These are phyloP conservation scores for Lutjanus erythropterus DNA, from an alignment of 2,113 vertebrate genomes.

Conservation along the genomic window DNA sequence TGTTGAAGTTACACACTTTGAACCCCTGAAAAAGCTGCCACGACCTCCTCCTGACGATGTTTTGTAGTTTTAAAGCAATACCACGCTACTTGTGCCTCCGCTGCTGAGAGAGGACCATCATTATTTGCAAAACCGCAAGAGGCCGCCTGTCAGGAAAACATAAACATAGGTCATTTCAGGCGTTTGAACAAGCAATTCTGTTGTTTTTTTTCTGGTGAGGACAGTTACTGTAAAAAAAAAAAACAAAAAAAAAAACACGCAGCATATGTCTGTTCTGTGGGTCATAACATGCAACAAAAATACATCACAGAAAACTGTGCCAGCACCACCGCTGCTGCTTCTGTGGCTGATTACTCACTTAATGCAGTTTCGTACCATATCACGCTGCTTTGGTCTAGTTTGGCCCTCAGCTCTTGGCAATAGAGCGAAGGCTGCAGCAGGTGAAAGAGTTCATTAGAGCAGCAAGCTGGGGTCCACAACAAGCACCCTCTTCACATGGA, in stretches of 20 bases:
- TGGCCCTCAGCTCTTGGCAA: slow-evolving; percentile 62
- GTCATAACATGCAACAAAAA: slow-evolving; percentile 41
- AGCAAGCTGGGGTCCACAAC: slow-evolving; percentile 66
- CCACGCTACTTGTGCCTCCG: not conserved
- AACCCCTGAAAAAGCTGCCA: not conserved
- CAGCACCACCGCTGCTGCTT: slow-evolving; percentile 23
- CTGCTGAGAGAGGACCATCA: slow-evolving; percentile 26
- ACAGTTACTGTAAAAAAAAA: not conserved
- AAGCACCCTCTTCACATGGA: slow-evolving; percentile 74
- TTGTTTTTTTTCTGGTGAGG: slow-evolving; percentile 43
- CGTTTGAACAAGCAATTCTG: slow-evolving; percentile 26
- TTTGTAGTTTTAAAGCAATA: slow-evolving; percentile 29
- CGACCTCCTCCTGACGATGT: slow-evolving; percentile 21
- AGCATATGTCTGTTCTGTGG: slow-evolving; percentile 26
- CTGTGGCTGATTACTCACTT: slow-evolving; percentile 67
- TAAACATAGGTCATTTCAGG: slow-evolving; percentile 40
- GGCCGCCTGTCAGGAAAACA: slow-evolving; percentile 19
- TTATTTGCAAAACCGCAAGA: slow-evolving; percentile 45
- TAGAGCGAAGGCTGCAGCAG: slow-evolving; percentile 65
- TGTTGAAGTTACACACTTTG: slow-evolving; percentile 16
- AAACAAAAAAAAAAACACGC: not conserved
- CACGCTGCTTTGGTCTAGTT: slow-evolving; percentile 44
- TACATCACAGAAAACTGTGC: slow-evolving; percentile 40
- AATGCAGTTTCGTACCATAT: slow-evolving; percentile 60
- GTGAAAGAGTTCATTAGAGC: slow-evolving; percentile 76